A percentile compares a stretch with the other conserved stretches of the same genome.
These are phyloP conservation scores for Achatina immaculata DNA, from an alignment of 1,140 invertebrate species.

Conservation along the genomic window DNA sequence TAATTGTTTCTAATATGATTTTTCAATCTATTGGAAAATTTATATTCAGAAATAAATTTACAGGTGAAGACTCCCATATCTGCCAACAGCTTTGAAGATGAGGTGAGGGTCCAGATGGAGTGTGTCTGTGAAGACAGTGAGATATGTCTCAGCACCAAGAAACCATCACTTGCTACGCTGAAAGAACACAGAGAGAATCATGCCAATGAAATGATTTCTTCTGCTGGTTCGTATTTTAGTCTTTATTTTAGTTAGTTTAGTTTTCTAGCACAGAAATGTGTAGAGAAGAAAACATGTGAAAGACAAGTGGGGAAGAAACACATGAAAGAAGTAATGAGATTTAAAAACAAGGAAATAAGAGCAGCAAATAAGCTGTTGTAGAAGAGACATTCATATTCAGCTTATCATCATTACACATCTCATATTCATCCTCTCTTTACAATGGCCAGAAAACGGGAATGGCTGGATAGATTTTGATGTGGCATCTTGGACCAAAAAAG, in stretches of 20 bases:
- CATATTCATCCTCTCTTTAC: no score
- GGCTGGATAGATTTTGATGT: no score
- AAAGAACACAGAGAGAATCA: constrained; percentile 43
- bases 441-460: no score
- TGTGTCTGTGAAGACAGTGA: constrained; percentile 17
- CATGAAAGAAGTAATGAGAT: not conserved
- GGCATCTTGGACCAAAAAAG: no score
- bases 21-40: no score
- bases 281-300: not conserved
- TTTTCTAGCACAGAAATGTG: not conserved
- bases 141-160: constrained; percentile 19
- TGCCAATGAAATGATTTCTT: constrained; percentile 27
- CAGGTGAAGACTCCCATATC: not conserved
- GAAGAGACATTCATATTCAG: not conserved
- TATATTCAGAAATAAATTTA: not conserved
- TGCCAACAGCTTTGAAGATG: not conserved
- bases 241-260: not conserved
- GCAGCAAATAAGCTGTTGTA: not conserved
- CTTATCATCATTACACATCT: no score
- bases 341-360: not conserved
- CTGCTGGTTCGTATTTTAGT: not conserved
- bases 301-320: not conserved
- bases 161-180: constrained; percentile 35
- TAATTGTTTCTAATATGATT: no score
- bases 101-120: constrained; percentile 3